phyloP scores from a whole-genome alignment of 1,140 invertebrate genomes.

The Drosophila guanche region DNA sequence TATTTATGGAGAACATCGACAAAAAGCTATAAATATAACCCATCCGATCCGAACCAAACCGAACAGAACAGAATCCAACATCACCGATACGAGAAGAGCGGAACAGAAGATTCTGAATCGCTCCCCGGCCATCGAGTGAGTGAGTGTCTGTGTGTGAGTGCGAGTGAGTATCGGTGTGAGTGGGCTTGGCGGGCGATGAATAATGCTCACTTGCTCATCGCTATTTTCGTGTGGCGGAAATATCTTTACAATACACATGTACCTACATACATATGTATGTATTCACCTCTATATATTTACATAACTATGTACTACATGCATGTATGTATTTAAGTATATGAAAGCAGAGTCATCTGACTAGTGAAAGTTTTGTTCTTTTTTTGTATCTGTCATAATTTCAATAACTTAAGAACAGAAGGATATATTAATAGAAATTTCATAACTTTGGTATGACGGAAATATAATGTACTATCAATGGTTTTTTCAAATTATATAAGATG shows the following conservation, averaged over 20 bases:
- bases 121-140: slow-evolving; percentile 24
- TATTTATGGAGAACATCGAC: slow-evolving; percentile 73
- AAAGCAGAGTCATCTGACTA: slow-evolving; percentile 18
- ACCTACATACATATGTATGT: slow-evolving; percentile 18
- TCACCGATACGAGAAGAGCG: slow-evolving; percentile 18
- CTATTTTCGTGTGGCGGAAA: slow-evolving; percentile 74
- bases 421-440: no score
- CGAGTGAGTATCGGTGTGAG: slow-evolving; percentile 32
- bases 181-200: slow-evolving; percentile 55
- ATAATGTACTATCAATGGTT: no score
- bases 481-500: no score
- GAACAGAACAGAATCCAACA: not conserved
- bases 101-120: slow-evolving; percentile 35
- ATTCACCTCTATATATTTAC: slow-evolving; percentile 19
- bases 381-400: no score
- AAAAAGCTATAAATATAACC: slow-evolving; percentile 62
- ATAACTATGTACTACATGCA: not conserved
- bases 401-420: slow-evolving; percentile 12
- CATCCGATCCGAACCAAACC: slow-evolving; percentile 27
- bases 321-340: slow-evolving; percentile 16
- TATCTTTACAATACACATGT: slow-evolving; percentile 39
- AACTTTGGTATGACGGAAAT: no score
- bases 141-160: slow-evolving; percentile 33
- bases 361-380: slow-evolving; percentile 18
- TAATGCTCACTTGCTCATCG: slow-evolving; percentile 76